Evolutionary conservation across 2,888 invertebrate genomes (phyloP), one percentile per base, ranked within the genome.

Genomic region (Cremastinae sp.): DNA sequence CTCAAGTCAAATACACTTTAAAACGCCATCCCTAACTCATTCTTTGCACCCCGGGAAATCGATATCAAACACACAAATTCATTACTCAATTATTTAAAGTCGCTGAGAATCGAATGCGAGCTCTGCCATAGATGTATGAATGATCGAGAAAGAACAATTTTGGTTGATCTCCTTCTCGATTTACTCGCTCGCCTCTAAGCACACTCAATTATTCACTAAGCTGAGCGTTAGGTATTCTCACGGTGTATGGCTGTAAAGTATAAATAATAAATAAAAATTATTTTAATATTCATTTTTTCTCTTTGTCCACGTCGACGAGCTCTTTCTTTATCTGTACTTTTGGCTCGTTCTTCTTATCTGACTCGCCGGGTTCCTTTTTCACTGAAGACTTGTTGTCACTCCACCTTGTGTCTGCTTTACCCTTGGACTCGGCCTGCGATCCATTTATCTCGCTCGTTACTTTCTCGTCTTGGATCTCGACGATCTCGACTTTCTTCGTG

Each of bases 391-490:
- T 89, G 61, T 79, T 85, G 62, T 89, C 89, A 47, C 89, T 86
- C 90, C 90, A 90, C 80, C 90, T 84, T 22, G 87, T 88, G 56
- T 89, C 90, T 35, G 84, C 80, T 81, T 90, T 89, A 4, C 83
- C 87, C 74, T 90, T 90, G 58, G 80, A 85, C 56, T 89, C 89
- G 12, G 78, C 55, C 69, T 87, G 89, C 0, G 90, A 84, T n/a
- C 90, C 89, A 18, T 90, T 90, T 28, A 89, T 78, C 75, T 90
- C 89, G 39, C 79, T 79, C 12, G 83, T 75, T 53, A 82, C 74
- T 75, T 88, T 90, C 70, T 90, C 90, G 45, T 89, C 89, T 65
- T 88, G 88, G 16, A 90, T 90, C 74, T 90, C 90, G 1, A 90
- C 90, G 45, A 90, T 75, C 79, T 90, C 90, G 7, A 90, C 89